Evolutionary conservation across 64 coral and sea anemone species (phyloP), one percentile per base, ranked within the genome.

Genomic region (Dendrophyllia cribrosa): DNA sequence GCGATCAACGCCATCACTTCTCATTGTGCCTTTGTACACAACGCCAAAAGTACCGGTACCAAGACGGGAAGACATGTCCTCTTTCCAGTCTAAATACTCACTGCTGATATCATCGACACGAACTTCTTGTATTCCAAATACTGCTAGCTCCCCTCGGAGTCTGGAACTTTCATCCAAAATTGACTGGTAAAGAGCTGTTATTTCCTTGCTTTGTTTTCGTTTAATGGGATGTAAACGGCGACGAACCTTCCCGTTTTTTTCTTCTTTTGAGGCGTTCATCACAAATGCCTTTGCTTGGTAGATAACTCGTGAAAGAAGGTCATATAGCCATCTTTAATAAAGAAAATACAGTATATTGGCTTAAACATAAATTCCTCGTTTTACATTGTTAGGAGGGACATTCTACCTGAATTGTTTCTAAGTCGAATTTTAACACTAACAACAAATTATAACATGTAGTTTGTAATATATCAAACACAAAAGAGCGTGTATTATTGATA

Each of bases 11-110:
- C 24, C 56, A 60, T 45, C 4, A 19, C 24, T 62, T 15, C 2
- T 62, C 77, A 80, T 61, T 4, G 4, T 80, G 6, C 77, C 77
- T 80, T 61, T 23, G 55, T 80, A 80, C 10, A 80, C 77, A 59
- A 23, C 5, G 56, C 22, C 24, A 61, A 80, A 80, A 3, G 56
- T 25, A 80, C 58, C 77, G 5, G 1, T 1, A 5, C 77, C 77
- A 59, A 80, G 56, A 23, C 2, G 26, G 12, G 5, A n/a, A 16
- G 53, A 80, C 5, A 0, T 8, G 24, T 61, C 77, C 25, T 80
- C 53, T 59, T 59, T 61, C 53, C 55, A 60, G 23, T 61, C 77
- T 14, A 60, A 61, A 1, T 44, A 25, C 3, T 58, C 68, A 9
- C 51, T 73, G 20, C 22, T 87, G 85, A 87, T 70, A 12, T 66